Percentiles rank a stretch among this genome's conserved stretches.
These are phyloP conservation scores for Hydrophis major DNA, from an alignment of 2,797 vertebrate genomes.

Conservation along the genomic window DNA sequence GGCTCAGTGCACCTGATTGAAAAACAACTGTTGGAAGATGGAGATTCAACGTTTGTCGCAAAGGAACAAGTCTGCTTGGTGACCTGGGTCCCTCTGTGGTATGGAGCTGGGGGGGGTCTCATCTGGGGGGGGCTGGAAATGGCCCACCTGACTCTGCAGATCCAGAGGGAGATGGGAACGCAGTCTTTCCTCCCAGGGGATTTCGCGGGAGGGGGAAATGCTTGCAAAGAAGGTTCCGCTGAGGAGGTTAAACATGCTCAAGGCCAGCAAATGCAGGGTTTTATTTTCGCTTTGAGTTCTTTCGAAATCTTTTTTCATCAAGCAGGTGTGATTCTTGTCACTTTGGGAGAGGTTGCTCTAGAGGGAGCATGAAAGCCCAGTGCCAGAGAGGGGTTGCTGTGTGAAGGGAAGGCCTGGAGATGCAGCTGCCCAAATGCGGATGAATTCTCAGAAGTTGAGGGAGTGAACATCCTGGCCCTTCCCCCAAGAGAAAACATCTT, in stretches of 20 bases:
- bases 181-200: neutral
- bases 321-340: neutral
- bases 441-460: neutral
- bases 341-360: neutral
- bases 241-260: neutral
- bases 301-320: neutral
- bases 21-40: neutral
- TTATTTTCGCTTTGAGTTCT: neutral
- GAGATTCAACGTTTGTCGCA: neutral
- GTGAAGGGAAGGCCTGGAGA: neutral
- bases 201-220: neutral
- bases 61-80: neutral
- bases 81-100: neutral
- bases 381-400: neutral
- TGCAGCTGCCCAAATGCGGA: neutral
- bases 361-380: neutral
- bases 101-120: neutral
- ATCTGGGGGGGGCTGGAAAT: neutral
- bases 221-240: neutral
- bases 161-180: neutral
- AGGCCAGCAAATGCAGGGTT: neutral
- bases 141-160: neutral
- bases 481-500: neutral
- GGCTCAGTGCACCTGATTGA: neutral
- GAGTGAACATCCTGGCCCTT: neutral